Base-by-base conservation (phyloP, 2,888 invertebrate species). In the Odontocerum albicorne region DNA sequence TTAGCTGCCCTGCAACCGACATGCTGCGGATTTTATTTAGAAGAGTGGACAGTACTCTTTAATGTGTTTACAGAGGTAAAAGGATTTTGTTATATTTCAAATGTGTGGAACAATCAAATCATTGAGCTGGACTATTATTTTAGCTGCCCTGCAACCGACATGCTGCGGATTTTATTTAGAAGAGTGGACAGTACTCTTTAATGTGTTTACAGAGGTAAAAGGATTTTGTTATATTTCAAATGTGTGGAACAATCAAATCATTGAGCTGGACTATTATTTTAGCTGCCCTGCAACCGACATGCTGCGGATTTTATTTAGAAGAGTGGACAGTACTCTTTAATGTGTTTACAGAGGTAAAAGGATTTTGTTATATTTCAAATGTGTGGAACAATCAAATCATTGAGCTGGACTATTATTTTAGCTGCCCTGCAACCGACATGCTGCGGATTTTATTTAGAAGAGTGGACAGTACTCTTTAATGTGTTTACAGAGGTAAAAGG, bases 231-330 rank as follows among this genome's bases (percentile, higher is more conserved):
- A n/a, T n/a, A n/a, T n/a, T n/a, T n/a, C n/a, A n/a, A n/a, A 72
- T 76, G 69, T 77, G 77, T 59, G 77, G 77, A 6, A 68, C 74
- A 1, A 70, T 77, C 13, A 70, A 66, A 59, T 67, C 73, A 15
- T 68, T 74, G 3, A 75, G 74, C 32, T 77, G 77, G 76, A 74
- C 76, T 60, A 75, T 77, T 21, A 70, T 77, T 63, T 68, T 73
- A 0, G 76, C 75, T 2, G 76, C 77, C 6, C 64, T 77, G 52
- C 75, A 77, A 59, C 73, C 77, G 0, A 73, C 67, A 60, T 62
- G 65, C 12, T 68, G 63, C 53, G 76, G 75, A 27, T 72, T 75
- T 51, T 77, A 72, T 55, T 71, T 66, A 39, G 77, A 77, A 63
- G 70, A 69, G 20, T 77, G 77, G 77, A 74, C 75, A 56, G 55